Percentiles rank a stretch among this genome's conserved stretches.
Conservation (phyloP, 2,113 vertebrate genomes). For the Hemiscyllium ocellatum region DNA sequence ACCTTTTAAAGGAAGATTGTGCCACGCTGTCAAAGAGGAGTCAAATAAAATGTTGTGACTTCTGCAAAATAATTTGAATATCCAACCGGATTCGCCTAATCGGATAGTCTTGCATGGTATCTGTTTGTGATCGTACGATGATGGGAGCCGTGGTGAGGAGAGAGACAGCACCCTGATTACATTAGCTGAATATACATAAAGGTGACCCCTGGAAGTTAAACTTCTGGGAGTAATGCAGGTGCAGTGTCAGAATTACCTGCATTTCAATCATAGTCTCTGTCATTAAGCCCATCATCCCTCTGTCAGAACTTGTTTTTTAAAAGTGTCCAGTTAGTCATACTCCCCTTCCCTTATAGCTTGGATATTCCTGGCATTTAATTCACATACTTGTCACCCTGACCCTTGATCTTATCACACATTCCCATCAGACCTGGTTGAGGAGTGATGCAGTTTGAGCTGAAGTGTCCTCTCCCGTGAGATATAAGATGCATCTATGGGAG, state of each 20-base stretch:
- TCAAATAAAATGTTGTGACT: slow-evolving; percentile 11
- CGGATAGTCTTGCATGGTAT: not conserved
- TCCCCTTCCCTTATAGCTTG: not conserved
- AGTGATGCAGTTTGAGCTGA: not conserved
- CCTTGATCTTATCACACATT: not conserved
- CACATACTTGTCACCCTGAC: not conserved
- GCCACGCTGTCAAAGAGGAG: slow-evolving; percentile 13
- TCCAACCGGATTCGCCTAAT: not conserved
- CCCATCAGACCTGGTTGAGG: not conserved
- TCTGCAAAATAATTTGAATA: not conserved
- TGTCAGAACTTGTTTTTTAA: not conserved
- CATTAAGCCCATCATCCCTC: not conserved
- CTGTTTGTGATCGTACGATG: not conserved
- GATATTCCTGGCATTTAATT: not conserved
- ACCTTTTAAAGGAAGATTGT: slow-evolving; percentile 35
- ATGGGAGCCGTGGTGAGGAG: not conserved
- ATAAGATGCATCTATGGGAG: not conserved
- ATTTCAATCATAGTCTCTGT: not conserved
- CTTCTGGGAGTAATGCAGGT: not conserved
- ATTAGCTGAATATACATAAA: not conserved
- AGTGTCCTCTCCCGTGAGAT: not conserved
- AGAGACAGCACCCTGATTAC: not conserved
- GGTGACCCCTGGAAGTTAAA: not conserved
- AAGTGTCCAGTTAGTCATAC: not conserved
- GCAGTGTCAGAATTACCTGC: not conserved